Evolutionary conservation across 2,113 vertebrate genomes (phyloP).

Genomic region (Elephas maximus): DNA sequence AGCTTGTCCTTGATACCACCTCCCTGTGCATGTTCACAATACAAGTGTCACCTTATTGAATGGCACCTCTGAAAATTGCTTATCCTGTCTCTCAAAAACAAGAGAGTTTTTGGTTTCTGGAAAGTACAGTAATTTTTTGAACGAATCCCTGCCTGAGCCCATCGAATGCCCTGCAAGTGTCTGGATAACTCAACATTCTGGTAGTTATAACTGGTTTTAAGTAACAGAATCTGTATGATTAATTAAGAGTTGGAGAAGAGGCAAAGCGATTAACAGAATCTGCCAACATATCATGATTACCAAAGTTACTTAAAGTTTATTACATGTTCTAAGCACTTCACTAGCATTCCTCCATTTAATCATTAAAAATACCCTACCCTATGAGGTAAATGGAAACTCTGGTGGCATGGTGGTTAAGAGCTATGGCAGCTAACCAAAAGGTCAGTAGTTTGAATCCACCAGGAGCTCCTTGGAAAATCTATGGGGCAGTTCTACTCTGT

Average conservation of each 20-base stretch:
- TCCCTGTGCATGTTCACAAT: background rate
- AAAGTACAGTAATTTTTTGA: background rate
- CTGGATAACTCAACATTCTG: background rate
- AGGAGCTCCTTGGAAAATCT: no score
- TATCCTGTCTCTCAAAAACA: background rate
- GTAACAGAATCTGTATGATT: background rate
- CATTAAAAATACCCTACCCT: background rate
- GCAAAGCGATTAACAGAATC: background rate
- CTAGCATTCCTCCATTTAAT: background rate
- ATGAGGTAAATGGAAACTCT: background rate
- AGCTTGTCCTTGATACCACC: background rate
- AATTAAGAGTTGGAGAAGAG: background rate
- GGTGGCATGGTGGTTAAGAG: no score
- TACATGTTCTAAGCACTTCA: background rate
- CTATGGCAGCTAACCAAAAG: no score
- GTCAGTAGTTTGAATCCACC: no score
- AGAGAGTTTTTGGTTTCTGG: constrained; percentile 6
- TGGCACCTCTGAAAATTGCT: constrained; percentile 2
- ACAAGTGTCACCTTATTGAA: background rate
- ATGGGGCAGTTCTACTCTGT: no score
- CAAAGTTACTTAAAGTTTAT: background rate
- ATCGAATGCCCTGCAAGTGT: background rate
- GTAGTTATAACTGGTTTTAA: background rate
- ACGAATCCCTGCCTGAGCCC: background rate
- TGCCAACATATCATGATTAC: background rate